A percentile compares a stretch with the other conserved stretches of the same genome.
Evolutionary conservation across 2,797 vertebrate species (phyloP).

Genomic region (Falco biarmicus): DNA sequence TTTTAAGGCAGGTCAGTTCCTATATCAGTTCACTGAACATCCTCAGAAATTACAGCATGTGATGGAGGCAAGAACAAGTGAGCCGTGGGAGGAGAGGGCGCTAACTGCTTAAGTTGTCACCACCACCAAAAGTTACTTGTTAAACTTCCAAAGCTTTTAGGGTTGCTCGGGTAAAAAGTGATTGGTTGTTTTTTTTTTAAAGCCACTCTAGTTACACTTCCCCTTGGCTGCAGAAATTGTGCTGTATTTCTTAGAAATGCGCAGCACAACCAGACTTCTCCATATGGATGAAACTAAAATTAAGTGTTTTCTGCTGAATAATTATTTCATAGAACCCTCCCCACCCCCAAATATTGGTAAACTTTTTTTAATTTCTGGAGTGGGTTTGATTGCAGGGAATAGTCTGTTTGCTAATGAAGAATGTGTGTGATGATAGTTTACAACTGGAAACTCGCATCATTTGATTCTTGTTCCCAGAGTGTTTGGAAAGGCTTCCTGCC

Average conservation of each 20-base stretch:
- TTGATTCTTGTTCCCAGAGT: not conserved
- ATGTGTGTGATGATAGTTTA: not conserved
- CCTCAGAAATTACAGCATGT: not conserved
- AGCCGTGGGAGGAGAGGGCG: not conserved
- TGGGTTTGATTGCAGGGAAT: not conserved
- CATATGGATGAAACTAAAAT: not conserved
- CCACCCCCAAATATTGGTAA: not conserved
- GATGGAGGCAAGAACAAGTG: not conserved
- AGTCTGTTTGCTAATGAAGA: not conserved
- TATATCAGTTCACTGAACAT: not conserved
- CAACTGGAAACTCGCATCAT: not conserved
- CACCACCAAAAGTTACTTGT: not conserved
- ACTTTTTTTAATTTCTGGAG: not conserved
- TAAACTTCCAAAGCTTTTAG: not conserved
- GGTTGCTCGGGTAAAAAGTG: not conserved
- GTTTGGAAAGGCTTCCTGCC: not conserved
- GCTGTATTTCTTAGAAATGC: not conserved
- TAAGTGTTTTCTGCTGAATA: not conserved
- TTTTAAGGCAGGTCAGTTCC: not conserved
- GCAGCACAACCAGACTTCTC: not conserved
- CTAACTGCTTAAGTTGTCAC: not conserved
- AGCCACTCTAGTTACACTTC: not conserved
- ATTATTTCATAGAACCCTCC: not conserved
- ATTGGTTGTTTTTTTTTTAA: not conserved
- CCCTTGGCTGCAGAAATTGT: not conserved